A percentile compares a stretch with the other conserved stretches of the same genome.
Conservation (phyloP, 2,797 vertebrate species). For the Pyrocephalus nanus region DNA sequence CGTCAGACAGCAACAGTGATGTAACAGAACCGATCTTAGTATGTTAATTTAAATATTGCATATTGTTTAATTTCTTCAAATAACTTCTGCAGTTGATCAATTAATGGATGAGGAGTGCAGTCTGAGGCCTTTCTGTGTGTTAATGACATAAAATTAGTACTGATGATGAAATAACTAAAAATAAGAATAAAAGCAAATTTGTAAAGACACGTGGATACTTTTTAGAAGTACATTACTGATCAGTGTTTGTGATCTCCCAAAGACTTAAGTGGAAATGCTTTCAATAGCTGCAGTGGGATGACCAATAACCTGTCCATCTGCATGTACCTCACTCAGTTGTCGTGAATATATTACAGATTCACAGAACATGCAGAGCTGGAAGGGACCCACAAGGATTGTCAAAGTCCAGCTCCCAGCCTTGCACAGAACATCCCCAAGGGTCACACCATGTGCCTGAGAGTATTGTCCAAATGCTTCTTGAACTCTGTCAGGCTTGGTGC, state of each 20-base stretch:
- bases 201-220: too few relatives aligned
- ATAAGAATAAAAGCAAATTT: too few relatives aligned
- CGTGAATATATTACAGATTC: not conserved
- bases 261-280: not conserved
- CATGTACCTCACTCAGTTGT: not conserved
- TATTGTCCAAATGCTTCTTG: not conserved
- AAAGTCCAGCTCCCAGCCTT: not conserved
- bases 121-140: not conserved
- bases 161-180: not conserved
- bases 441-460: not conserved
- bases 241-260: too few relatives aligned
- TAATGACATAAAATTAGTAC: not conserved
- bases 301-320: not conserved
- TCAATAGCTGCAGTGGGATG: not conserved
- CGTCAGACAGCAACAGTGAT: not conserved
- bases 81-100: not conserved
- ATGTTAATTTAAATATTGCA: not conserved
- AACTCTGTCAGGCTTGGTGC: not conserved
- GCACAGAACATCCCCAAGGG: not conserved
- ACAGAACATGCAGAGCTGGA: not conserved
- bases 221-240: too few relatives aligned
- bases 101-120: not conserved
- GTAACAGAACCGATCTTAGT: not conserved
- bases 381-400: not conserved
- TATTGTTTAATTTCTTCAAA: not conserved